phyloP scores from a whole-genome alignment of 2,797 vertebrate genomes.

The Catamblyrhynchus diadema region DNA sequence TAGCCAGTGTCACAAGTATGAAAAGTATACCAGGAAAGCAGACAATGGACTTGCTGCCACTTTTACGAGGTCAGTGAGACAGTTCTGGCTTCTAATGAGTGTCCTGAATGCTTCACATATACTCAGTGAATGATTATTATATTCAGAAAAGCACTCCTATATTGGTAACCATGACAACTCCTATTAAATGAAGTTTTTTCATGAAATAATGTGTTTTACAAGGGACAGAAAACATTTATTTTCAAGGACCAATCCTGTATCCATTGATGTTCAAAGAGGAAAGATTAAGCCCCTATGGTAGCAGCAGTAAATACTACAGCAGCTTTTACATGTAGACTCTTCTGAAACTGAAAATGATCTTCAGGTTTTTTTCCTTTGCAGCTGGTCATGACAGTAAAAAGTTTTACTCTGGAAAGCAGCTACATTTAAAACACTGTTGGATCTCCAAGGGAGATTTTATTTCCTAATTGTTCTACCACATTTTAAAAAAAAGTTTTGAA shows the following conservation, averaged over 20 bases:
- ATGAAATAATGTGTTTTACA: not conserved
- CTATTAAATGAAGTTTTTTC: not conserved
- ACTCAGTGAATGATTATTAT: not conserved
- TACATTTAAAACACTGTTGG: not conserved
- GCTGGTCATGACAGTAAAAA: not conserved
- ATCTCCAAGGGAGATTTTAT: conserved; percentile 8
- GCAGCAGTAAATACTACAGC: not conserved
- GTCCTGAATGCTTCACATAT: not conserved
- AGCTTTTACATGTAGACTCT: not conserved
- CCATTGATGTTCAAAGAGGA: not conserved
- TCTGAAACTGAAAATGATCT: not conserved
- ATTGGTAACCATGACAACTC: not conserved
- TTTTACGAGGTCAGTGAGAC: not conserved
- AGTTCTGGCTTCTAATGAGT: not conserved
- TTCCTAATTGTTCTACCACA: conserved; percentile 36
- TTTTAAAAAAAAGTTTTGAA: not conserved
- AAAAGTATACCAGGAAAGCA: not conserved
- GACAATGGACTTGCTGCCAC: not conserved
- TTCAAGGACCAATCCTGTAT: not conserved
- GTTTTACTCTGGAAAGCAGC: not conserved
- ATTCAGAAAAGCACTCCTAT: not conserved
- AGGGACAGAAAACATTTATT: not conserved
- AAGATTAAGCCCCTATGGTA: not conserved
- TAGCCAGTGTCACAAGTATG: not conserved
- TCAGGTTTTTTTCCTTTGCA: not conserved